Percentiles rank a stretch among this genome's conserved stretches.
Conservation (phyloP, 2,113 vertebrate genomes). For the Climacteris rufus region DNA sequence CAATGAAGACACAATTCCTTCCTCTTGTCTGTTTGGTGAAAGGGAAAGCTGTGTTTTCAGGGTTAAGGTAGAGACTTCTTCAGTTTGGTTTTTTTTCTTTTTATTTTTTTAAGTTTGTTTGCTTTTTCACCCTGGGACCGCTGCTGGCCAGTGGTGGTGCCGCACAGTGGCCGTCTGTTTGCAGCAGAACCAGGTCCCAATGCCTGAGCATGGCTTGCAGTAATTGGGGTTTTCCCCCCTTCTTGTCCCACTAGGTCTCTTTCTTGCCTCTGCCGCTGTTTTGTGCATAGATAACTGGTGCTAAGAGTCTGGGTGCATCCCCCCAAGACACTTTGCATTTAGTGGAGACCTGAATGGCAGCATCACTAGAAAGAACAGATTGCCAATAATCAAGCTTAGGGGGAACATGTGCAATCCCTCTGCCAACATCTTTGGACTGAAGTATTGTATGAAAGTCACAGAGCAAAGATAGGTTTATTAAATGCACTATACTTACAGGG, state of each 20-base stretch:
- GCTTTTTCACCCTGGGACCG: not conserved
- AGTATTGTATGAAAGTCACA: not conserved
- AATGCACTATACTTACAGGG: not conserved
- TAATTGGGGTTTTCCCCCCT: fast-evolving
- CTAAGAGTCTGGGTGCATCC: not conserved
- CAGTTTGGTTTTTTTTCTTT: not conserved
- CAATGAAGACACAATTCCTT: not conserved
- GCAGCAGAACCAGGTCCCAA: not conserved
- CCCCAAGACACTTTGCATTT: not conserved
- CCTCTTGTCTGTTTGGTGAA: not conserved
- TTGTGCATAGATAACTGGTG: not conserved
- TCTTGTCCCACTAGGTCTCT: not conserved
- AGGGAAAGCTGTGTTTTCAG: not conserved
- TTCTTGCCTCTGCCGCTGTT: not conserved
- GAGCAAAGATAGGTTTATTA: not conserved
- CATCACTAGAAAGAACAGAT: not conserved
- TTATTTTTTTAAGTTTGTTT: not conserved
- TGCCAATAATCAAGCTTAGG: fast-evolving
- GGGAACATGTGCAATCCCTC: not conserved
- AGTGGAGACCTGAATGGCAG: not conserved
- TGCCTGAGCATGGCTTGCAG: not conserved
- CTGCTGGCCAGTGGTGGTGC: not conserved
- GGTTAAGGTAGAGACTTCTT: not conserved
- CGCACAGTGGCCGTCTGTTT: not conserved
- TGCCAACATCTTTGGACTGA: not conserved